phyloP scores from a whole-genome alignment of 2,797 vertebrate species.

The Propithecus deckenii region DNA sequence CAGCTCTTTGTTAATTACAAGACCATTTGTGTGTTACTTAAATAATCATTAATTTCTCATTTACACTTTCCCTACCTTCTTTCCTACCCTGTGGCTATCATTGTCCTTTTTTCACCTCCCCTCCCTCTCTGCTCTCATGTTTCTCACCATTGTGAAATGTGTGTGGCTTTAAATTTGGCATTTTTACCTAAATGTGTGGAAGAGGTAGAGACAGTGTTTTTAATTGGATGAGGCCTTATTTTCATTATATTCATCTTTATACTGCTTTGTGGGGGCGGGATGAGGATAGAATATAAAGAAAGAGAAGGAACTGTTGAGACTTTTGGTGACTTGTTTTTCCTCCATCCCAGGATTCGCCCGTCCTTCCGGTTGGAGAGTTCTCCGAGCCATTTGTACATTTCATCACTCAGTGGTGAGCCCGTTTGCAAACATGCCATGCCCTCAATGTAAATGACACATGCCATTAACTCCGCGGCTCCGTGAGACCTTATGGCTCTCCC shows the following conservation, averaged over 20 bases:
- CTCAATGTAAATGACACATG: constrained; percentile 86
- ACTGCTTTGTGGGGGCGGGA: neutral
- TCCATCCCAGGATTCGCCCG: constrained; percentile 93
- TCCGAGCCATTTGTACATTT: constrained; percentile 98
- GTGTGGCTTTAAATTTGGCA: constrained; percentile 83
- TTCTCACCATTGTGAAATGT: constrained; percentile 83
- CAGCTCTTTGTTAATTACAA: constrained; percentile 90
- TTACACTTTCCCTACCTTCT: constrained; percentile 88
- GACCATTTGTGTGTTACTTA: constrained; percentile 90
- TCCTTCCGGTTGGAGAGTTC: constrained; percentile 96
- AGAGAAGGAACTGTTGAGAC: constrained; percentile 77
- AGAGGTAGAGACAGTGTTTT: constrained; percentile 48
- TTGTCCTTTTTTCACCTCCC: constrained; percentile 87
- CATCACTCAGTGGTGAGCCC: constrained; percentile 98
- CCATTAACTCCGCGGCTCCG: constrained; percentile 82
- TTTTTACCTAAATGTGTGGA: constrained; percentile 77
- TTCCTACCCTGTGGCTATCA: constrained; percentile 86
- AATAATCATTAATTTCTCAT: constrained; percentile 92
- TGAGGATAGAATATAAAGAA: neutral
- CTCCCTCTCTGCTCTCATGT: constrained; percentile 83
- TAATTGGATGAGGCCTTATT: constrained; percentile 57
- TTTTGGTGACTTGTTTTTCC: constrained; percentile 77
- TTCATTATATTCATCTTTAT: neutral
- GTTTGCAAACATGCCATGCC: constrained; percentile 81
- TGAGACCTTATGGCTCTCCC: constrained; percentile 83